Percentiles rank a stretch among this genome's conserved stretches.
These are phyloP conservation scores for Spinibarbus caldwelli DNA, from an alignment of 2,797 vertebrate genomes.

Conservation along the genomic window DNA sequence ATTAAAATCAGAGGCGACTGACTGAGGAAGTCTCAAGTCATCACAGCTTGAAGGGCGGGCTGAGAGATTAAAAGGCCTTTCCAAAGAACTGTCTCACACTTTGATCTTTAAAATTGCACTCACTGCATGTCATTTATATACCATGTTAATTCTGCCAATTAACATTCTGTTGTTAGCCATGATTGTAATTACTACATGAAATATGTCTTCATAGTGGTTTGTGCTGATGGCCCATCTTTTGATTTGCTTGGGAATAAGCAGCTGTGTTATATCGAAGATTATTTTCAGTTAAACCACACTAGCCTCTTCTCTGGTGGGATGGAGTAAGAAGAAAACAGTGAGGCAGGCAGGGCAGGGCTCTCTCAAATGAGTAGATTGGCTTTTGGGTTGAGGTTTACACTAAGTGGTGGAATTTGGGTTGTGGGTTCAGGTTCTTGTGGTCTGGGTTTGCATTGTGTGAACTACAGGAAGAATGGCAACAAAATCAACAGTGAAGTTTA, in stretches of 20 bases:
- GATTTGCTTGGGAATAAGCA: conserved; percentile 49
- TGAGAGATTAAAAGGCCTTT: conserved; percentile 54
- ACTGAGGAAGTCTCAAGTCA: conserved; percentile 39
- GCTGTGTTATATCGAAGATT: conserved; percentile 44
- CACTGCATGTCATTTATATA: conserved; percentile 63
- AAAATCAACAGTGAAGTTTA: conserved; percentile 47
- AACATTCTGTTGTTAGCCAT: conserved; percentile 60
- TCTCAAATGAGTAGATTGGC: conserved; percentile 60
- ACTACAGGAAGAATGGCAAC: conserved; percentile 51
- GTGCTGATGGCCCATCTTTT: conserved; percentile 57
- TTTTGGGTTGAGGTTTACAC: conserved; percentile 65
- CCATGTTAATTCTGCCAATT: conserved; percentile 62
- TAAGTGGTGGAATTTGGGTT: conserved; percentile 55
- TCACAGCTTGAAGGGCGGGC: conserved; percentile 37
- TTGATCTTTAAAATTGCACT: conserved; percentile 70
- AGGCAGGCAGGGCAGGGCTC: conserved; percentile 42
- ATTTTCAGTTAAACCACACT: conserved; percentile 22
- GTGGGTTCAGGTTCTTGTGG: conserved; percentile 47
- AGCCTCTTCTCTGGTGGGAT: conserved; percentile 27
- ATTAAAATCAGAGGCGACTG: conserved; percentile 53
- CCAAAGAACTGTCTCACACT: conserved; percentile 59
- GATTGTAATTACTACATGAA: conserved; percentile 37
- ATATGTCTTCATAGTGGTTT: conserved; percentile 20
- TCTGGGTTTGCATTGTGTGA: conserved; percentile 67
- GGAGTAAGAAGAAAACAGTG: neutral